These are phyloP conservation scores for Thalassoma bifasciatum DNA, from an alignment of 2,113 vertebrate genomes.

Conservation along the genomic window DNA sequence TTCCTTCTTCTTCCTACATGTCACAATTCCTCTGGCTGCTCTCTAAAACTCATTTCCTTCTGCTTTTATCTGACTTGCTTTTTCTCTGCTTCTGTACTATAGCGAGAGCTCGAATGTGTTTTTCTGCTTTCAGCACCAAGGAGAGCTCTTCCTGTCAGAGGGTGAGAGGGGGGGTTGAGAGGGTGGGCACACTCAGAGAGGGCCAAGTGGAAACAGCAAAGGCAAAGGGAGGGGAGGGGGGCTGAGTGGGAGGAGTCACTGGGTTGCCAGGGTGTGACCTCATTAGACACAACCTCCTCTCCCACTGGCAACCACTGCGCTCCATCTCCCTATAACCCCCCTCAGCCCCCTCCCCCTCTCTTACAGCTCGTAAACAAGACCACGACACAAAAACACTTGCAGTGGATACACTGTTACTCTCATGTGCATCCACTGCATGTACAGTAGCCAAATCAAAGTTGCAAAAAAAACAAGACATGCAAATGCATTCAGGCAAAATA, in stretches of 20 bases:
- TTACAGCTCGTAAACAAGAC: conserved; percentile 80
- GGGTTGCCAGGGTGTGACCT: conserved; percentile 83
- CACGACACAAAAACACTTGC: conserved; percentile 70
- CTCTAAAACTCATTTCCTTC: conserved; percentile 7
- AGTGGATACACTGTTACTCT: conserved; percentile 51
- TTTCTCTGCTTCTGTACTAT: conserved; percentile 42
- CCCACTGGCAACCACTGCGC: conserved; percentile 69
- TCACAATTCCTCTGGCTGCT: not conserved
- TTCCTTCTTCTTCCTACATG: conserved; percentile 10
- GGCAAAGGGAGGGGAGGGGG: conserved; percentile 31
- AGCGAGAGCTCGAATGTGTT: conserved; percentile 55
- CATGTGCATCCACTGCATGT: conserved; percentile 61
- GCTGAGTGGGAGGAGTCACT: conserved; percentile 67
- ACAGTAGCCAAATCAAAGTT: conserved; percentile 54
- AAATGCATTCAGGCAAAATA: conserved; percentile 18
- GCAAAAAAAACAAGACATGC: conserved; percentile 32
- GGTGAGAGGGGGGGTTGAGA: conserved; percentile 35
- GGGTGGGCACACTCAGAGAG: conserved; percentile 56
- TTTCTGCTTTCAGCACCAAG: conserved; percentile 83
- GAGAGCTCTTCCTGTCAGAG: conserved; percentile 78
- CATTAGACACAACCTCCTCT: conserved; percentile 80
- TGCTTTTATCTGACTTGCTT: conserved; percentile 17
- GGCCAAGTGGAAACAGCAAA: conserved; percentile 44
- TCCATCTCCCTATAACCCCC: conserved; percentile 12
- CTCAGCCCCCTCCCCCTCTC: conserved; percentile 25